Evolutionary conservation across 2,113 vertebrate species (phyloP), one percentile per base, ranked within the genome.

Genomic region (Trachemys scripta): DNA sequence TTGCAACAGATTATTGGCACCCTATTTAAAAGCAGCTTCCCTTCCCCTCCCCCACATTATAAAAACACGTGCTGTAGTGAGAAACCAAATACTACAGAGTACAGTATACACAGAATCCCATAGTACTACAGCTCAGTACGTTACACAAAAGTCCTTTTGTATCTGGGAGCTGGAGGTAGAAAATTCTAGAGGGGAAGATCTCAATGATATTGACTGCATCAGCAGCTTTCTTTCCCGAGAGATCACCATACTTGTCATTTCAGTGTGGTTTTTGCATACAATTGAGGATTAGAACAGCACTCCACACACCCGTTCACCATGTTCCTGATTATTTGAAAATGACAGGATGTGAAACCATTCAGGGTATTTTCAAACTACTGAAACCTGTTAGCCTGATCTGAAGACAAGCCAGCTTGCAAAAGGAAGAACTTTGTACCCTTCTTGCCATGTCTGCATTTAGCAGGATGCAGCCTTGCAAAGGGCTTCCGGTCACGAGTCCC

Each of bases 1-100:
- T 96, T 93, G 92, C 96, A 97, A 92, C 96, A 97, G 93, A 97
- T 97, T 94, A 98, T 96, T 97, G 97, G 96, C 97, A 97, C 91
- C 92, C 89, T 83, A 88, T 87, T 59, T 95, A 92, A 88, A 85
- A 96, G 92, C 95, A 72, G 96, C 92, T 98, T 97, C 94, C 89
- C 95, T 94, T 92, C 97, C 97, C 97, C 97, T 97, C 97, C 96
- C 93, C 96, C 95, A 86, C 93, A 92, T 95, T 93, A 92, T 92
- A 96, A 97, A 96, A 96, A 96, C 94, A 96, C 94, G 95, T 96
- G 91, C 95, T 96, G 78, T 83, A 93, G 87, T 11, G 65, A 95
- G 97, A 97, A 98, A 98, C 96, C 84, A 84, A 96, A 97, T 93
- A 95, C 95, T 91, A 96, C 95, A 94, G 93, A 93, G 94, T 78